These are phyloP conservation scores for Thereva unica DNA, from an alignment of 2,888 invertebrate genomes.

Conservation along the genomic window DNA sequence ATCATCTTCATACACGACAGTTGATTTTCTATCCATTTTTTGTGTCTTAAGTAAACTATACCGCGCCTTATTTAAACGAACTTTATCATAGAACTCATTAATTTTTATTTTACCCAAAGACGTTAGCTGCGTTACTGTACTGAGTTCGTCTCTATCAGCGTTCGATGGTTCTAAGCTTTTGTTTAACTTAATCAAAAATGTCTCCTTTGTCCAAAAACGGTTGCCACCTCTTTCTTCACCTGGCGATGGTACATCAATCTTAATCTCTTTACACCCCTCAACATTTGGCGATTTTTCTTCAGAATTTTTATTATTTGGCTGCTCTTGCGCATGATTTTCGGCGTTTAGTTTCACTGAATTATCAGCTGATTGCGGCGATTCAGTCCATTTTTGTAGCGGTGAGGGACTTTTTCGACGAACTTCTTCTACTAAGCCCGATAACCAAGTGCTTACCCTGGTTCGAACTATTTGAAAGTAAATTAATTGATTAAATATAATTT, in stretches of 20 bases:
- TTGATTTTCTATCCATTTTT: conserved; percentile 20
- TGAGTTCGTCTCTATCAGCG: conserved; percentile 1
- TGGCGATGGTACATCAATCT: background rate
- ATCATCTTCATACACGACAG: too few species aligned
- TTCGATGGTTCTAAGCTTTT: conserved; percentile 23
- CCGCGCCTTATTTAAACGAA: conserved; percentile 37
- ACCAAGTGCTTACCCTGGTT: conserved; percentile 42
- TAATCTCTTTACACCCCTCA: background rate
- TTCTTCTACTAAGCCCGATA: conserved; percentile 42
- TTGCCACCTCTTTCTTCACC: background rate
- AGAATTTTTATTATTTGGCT: background rate
- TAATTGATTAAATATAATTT: background rate
- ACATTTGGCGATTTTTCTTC: background rate
- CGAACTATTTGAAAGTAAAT: conserved; percentile 34
- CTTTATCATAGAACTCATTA: conserved; percentile 43
- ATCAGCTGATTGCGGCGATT: conserved; percentile 3
- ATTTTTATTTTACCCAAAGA: conserved; percentile 39
- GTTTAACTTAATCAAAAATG: conserved; percentile 21
- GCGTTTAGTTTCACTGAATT: background rate
- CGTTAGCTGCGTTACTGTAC: conserved; percentile 21
- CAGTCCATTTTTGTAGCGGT: conserved; percentile 43
- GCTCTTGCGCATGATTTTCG: background rate
- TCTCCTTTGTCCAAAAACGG: conserved; percentile 23
- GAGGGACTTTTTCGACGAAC: conserved; percentile 43
- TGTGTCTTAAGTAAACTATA: conserved; percentile 29